Conservation (phyloP, 2,888 invertebrate species). For the Julus scandinavius region DNA sequence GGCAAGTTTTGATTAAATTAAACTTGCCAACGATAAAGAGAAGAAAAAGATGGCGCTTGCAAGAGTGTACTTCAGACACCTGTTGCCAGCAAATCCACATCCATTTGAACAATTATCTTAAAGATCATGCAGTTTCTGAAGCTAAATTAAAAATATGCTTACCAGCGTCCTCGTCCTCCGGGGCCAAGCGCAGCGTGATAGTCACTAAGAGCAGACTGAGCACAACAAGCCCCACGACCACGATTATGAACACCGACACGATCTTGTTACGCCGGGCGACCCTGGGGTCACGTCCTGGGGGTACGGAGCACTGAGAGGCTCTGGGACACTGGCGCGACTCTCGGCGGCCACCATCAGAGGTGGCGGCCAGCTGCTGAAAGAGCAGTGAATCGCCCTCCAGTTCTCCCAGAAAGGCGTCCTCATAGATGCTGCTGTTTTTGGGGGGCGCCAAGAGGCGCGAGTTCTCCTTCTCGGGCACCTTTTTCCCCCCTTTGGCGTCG, state of each 20-base stretch:
- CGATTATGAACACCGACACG: slow-evolving; percentile 54
- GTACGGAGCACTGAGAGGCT: slow-evolving; percentile 43
- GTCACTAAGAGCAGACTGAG: slow-evolving; percentile 54
- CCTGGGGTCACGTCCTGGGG: slow-evolving; percentile 48
- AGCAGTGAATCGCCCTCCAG: slow-evolving; percentile 48
- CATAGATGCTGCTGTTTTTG: slow-evolving; percentile 39
- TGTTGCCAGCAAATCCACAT: too few relatives aligned
- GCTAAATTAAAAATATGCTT: neutral
- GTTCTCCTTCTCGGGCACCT: slow-evolving; percentile 9
- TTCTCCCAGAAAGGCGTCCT: slow-evolving; percentile 45
- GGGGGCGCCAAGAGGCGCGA: slow-evolving; percentile 46
- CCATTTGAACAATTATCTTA: too few relatives aligned
- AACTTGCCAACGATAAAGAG: too few relatives aligned
- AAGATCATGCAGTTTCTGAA: neutral
- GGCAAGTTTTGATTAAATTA: too few relatives aligned
- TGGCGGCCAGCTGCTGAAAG: slow-evolving; percentile 4
- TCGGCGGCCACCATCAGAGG: slow-evolving; percentile 32
- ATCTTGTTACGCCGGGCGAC: slow-evolving; percentile 37
- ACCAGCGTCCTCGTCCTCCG: neutral
- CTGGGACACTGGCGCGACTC: slow-evolving; percentile 47
- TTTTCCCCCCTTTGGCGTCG: neutral
- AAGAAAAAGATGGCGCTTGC: too few relatives aligned
- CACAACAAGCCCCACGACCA: slow-evolving; percentile 50
- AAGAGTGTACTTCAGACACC: too few relatives aligned
- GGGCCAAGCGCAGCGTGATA: slow-evolving; percentile 9